Evolutionary conservation across 2,888 invertebrate genomes (phyloP), one percentile per base, ranked within the genome.

Genomic region (Drosophila leonis): DNA sequence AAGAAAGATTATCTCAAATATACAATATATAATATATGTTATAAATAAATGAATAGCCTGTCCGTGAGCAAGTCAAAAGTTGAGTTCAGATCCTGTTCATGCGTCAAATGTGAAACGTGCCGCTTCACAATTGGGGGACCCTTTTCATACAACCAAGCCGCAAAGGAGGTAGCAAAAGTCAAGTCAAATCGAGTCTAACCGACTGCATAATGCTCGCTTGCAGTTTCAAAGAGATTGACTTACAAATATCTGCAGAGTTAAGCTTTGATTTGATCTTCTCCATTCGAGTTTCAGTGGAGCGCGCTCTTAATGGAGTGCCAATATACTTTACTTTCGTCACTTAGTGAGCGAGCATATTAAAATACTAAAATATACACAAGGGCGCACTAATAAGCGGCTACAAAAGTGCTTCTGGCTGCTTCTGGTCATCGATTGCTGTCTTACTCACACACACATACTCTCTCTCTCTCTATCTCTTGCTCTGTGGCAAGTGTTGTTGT

Each of bases 351-450:
- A 18, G 54, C 24, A 70, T 20, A 49, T 51, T 37, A 35, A 60
- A 54, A 70, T 52, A 52, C 63, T 49, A 65, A 77, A 79, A 74
- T 65, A 69, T 69, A 88, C 82, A 78, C 59, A 76, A 74, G 63
- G 75, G 75, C 71, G 68, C 78, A 75, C 90, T 88, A 90, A 88
- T 88, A 90, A 88, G 88, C 90, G 78, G 85, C 81, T 88, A 72
- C 80, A 79, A 88, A 87, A 89, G 77, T 84, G 90, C 90, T 89
- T 84, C 87, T 90, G 90, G 88, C 90, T 90, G 88, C 87, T 87
- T 87, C 86, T 88, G 87, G 89, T 86, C 89, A 83, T 76, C 79
- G 76, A 69, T 69, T 44, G 66, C 33, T 60, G 41, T 33, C 59
- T 33, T 42, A 4, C 15, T 55, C 61, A 18, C 35, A 15, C 31